phyloP scores from a whole-genome alignment of 2,797 vertebrate species.

The Loriculus beryllinus region DNA sequence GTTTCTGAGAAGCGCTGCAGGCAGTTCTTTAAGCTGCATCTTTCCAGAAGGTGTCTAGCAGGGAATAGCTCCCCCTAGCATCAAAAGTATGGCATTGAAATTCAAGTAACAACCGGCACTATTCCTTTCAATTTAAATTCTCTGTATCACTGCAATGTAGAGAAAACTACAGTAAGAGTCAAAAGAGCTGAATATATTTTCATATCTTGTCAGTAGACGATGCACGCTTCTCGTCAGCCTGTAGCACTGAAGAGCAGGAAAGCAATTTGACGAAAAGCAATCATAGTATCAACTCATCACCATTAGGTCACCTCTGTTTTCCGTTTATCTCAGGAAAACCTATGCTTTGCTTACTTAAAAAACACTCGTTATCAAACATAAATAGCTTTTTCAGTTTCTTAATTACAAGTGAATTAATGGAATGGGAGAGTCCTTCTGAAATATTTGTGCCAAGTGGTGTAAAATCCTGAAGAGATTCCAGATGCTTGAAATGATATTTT shows the following conservation, averaged over 20 bases:
- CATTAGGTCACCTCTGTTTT: neutral
- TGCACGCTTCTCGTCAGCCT: neutral
- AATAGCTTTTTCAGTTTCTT: neutral
- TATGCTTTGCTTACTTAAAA: neutral
- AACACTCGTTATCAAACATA: neutral
- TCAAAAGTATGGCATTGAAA: neutral
- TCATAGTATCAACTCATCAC: neutral
- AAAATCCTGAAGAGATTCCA: neutral
- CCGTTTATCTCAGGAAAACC: neutral
- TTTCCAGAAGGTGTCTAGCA: neutral
- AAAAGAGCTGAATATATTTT: neutral
- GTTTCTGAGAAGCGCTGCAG: neutral
- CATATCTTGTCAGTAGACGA: neutral
- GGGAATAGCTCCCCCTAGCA: constrained; percentile 63
- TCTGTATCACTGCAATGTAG: neutral
- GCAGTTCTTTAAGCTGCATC: neutral
- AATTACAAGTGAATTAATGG: neutral
- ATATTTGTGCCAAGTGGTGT: neutral
- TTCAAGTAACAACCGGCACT: neutral
- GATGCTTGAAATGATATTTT: neutral
- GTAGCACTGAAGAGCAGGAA: neutral
- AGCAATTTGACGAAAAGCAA: neutral
- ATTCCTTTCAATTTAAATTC: neutral
- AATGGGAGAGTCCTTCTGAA: neutral
- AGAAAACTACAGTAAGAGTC: neutral